Conservation (phyloP, 1,140 invertebrate species). For the Oscheius sp. region DNA sequence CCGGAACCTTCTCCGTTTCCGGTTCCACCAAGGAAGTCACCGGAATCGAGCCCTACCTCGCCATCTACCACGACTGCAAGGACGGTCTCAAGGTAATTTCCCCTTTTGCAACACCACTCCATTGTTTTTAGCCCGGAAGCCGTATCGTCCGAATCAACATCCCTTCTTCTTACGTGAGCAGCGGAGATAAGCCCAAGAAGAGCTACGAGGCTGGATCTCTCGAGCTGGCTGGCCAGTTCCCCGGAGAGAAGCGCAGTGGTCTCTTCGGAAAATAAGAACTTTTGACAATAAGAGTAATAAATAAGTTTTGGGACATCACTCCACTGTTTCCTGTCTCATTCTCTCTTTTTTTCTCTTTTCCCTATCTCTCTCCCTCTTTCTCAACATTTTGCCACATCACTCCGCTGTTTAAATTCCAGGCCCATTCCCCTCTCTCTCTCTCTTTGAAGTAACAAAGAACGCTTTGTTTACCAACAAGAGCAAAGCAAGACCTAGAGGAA, state of each 20-base stretch:
- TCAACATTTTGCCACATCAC: no score
- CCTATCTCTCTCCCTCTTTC: no score
- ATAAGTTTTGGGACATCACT: no score
- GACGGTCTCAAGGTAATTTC: slow-evolving; percentile 36
- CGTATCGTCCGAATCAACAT: slow-evolving; percentile 40
- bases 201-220: slow-evolving; percentile 40
- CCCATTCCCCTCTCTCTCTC: no score
- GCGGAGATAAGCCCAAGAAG: slow-evolving; percentile 29
- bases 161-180: slow-evolving; percentile 35
- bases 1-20: slow-evolving; percentile 38
- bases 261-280: neutral
- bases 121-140: slow-evolving; percentile 42
- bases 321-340: no score
- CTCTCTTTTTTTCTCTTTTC: no score
- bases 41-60: slow-evolving; percentile 48
- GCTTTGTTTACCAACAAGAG: no score
- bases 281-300: no score
- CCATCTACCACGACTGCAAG: slow-evolving; percentile 50
- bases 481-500: no score
- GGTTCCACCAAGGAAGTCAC: slow-evolving; percentile 46
- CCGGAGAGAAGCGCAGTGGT: slow-evolving; percentile 27
- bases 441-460: no score
- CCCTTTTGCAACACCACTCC: no score
- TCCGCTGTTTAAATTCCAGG: no score
- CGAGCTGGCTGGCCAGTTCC: slow-evolving; percentile 35